Evolutionary conservation across 2,888 invertebrate genomes (phyloP).

Genomic region (Calephelis perditalis): DNA sequence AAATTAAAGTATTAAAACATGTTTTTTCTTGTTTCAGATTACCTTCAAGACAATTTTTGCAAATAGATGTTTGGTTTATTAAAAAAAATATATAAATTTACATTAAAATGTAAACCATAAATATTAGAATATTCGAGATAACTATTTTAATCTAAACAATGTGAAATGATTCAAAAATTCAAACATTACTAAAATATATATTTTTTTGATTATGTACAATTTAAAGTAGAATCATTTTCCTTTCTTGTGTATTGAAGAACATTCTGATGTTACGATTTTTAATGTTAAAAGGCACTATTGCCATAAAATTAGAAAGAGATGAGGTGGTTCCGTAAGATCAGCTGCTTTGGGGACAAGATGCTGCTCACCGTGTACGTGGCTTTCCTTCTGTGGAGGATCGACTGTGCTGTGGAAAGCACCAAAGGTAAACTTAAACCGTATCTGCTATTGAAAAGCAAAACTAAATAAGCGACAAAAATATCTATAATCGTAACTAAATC

Average conservation of each 20-base stretch:
- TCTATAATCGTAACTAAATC: too few species aligned
- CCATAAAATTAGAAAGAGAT: slow-evolving; percentile 56
- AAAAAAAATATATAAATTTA: background rate
- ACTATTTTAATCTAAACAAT: too few species aligned
- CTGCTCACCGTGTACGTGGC: slow-evolving; percentile 57
- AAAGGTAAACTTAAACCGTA: slow-evolving; percentile 50
- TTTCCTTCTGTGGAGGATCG: slow-evolving; percentile 65
- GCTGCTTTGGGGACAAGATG: slow-evolving; percentile 58
- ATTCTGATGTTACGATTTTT: slow-evolving; percentile 61
- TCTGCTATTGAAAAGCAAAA: too few species aligned
- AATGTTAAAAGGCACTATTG: slow-evolving; percentile 51
- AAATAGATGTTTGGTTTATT: background rate
- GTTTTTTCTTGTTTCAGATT: slow-evolving; percentile 2
- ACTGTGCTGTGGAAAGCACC: slow-evolving; percentile 66
- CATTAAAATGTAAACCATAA: background rate
- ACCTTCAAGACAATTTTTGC: background rate
- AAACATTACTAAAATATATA: too few species aligned
- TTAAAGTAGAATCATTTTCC: background rate
- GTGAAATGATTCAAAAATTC: too few species aligned
- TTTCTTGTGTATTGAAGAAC: slow-evolving; percentile 17
- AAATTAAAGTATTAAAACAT: background rate
- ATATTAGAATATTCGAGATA: background rate
- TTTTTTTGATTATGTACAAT: too few species aligned
- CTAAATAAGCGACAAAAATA: too few species aligned
- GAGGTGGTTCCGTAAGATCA: slow-evolving; percentile 60